phyloP scores from a whole-genome alignment of 2,113 vertebrate species.

The Oostethus manadensis region DNA sequence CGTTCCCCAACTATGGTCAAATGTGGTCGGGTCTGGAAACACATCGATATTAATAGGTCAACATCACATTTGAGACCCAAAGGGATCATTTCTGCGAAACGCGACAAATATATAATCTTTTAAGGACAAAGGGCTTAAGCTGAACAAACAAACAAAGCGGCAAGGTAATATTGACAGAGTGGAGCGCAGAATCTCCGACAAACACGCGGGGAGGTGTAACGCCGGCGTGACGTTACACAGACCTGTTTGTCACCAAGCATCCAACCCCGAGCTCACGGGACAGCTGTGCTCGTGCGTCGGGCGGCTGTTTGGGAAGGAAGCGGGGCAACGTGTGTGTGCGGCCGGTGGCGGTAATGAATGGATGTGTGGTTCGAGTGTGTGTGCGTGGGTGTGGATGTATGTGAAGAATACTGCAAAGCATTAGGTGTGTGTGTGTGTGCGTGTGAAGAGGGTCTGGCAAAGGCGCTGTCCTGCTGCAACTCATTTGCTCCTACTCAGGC shows the following conservation, averaged over 20 bases:
- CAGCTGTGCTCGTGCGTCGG: conserved; percentile 22
- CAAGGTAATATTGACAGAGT: conserved; percentile 33
- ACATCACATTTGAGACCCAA: no score
- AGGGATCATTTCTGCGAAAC: no score
- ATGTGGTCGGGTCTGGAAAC: no score
- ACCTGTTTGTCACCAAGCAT: conserved; percentile 49
- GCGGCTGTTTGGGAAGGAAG: background rate
- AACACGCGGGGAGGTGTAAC: conserved; percentile 35
- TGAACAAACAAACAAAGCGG: conserved; percentile 6
- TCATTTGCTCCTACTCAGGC: conserved; percentile 42
- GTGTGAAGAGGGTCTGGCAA: conserved; percentile 17
- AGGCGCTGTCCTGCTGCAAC: conserved; percentile 30
- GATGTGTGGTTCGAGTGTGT: background rate
- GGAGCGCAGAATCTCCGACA: conserved; percentile 26
- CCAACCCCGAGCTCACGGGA: conserved; percentile 32
- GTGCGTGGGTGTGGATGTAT: conserved; percentile 2
- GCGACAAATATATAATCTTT: no score
- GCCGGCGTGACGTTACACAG: conserved; percentile 26
- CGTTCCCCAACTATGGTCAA: background rate
- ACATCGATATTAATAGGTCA: no score
- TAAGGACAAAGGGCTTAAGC: background rate
- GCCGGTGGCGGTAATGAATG: background rate
- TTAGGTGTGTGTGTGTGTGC: conserved; percentile 11
- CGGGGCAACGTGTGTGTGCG: conserved; percentile 5
- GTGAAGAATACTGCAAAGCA: background rate